A percentile compares a stretch with the other conserved stretches of the same genome.
These are phyloP conservation scores for Chydorus sphaericus DNA, from an alignment of 2,888 invertebrate species.

Conservation along the genomic window DNA sequence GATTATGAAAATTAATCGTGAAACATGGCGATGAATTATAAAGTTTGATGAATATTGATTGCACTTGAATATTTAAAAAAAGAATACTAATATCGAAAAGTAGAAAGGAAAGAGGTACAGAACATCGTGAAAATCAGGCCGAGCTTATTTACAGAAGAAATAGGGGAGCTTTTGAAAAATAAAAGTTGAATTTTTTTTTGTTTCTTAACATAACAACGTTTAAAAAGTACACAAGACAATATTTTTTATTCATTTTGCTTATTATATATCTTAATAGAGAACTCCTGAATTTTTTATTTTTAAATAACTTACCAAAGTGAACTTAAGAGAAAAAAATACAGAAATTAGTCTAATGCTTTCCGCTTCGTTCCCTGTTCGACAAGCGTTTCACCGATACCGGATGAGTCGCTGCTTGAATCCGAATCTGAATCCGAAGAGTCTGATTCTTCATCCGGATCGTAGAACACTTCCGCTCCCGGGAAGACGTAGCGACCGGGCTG, in stretches of 20 bases:
- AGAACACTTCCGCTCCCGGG: slow-evolving; percentile 61
- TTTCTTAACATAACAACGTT: slow-evolving; percentile 5
- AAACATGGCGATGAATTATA: no score
- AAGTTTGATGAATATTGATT: no score
- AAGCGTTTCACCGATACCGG: neutral
- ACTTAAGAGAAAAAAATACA: neutral
- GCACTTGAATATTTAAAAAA: no score
- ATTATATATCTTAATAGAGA: neutral
- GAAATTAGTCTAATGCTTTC: neutral
- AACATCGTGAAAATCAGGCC: no score
- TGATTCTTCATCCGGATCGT: slow-evolving; percentile 28
- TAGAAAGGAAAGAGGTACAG: no score
- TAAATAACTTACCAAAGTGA: no score
- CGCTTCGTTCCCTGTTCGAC: neutral
- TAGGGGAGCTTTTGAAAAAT: no score
- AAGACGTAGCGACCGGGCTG: slow-evolving; percentile 59
- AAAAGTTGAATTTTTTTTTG: no score
- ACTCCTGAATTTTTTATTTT: neutral
- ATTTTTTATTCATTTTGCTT: neutral
- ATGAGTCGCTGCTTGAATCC: neutral
- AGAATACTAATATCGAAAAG: no score
- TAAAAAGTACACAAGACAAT: neutral
- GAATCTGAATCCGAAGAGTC: neutral
- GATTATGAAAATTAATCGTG: no score
- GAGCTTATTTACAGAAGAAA: no score